phyloP scores from a whole-genome alignment of 2,113 vertebrate species.

The Poecile atricapillus region DNA sequence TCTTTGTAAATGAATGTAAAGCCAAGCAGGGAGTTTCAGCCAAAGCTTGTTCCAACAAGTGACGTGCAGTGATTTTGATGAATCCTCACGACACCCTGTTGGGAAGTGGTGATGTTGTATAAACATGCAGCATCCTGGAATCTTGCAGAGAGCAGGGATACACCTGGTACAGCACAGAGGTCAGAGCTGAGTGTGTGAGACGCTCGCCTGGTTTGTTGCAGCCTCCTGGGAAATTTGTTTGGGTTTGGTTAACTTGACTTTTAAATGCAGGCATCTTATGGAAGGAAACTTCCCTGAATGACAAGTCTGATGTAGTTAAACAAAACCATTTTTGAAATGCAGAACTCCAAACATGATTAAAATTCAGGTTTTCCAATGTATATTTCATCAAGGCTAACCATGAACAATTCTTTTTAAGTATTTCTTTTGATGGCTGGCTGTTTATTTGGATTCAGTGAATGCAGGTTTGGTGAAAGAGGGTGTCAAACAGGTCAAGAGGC shows the following conservation, averaged over 20 bases:
- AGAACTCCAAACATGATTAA: constrained; percentile 9
- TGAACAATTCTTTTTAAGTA: constrained; percentile 7
- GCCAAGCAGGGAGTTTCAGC: neutral
- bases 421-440: constrained; percentile 21
- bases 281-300: constrained; percentile 48
- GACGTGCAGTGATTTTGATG: neutral
- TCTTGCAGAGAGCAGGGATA: neutral
- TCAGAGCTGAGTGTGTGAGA: neutral
- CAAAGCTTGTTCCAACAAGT: neutral
- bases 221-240: constrained; percentile 46
- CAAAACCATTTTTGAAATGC: constrained; percentile 40
- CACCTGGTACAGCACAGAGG: neutral
- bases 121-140: neutral
- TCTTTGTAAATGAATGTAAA: neutral
- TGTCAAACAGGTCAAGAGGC: constrained; percentile 79
- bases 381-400: constrained; percentile 53
- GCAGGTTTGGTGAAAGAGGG: constrained; percentile 66
- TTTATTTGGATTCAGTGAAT: constrained; percentile 43
- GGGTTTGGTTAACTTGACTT: constrained; percentile 49
- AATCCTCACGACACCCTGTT: neutral
- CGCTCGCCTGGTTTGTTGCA: neutral
- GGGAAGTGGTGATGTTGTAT: neutral
- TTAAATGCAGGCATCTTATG: constrained; percentile 15
- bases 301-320: constrained; percentile 18
- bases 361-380: constrained; percentile 49